These are phyloP conservation scores for Poeciliopsis turneri DNA, from an alignment of 2,797 vertebrate genomes.

Conservation along the genomic window DNA sequence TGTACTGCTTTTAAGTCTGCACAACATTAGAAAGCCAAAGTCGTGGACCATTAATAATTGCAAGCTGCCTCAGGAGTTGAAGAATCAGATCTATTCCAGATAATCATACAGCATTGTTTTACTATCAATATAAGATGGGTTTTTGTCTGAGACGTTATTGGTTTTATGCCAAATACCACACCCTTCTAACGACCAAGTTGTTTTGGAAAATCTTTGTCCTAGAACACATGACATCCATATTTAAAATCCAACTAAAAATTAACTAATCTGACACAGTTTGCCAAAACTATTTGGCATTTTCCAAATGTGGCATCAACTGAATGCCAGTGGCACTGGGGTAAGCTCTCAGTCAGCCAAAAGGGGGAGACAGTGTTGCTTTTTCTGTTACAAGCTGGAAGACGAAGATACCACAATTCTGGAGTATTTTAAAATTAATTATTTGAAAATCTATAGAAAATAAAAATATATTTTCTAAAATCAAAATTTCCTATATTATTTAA, in stretches of 20 bases:
- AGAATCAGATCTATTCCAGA: background rate
- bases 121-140: background rate
- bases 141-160: background rate
- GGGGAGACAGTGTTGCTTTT: slow-evolving; percentile 8
- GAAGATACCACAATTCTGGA: background rate
- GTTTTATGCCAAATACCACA: background rate
- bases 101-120: background rate
- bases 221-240: background rate
- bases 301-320: background rate
- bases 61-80: background rate
- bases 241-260: background rate
- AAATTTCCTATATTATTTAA: background rate
- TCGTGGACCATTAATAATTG: background rate
- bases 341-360: slow-evolving; percentile 1
- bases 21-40: background rate
- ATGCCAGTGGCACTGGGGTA: background rate
- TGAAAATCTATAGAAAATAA: background rate
- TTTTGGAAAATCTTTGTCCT: background rate
- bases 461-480: background rate
- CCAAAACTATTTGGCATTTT: background rate
- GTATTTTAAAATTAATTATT: background rate
- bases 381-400: background rate
- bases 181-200: background rate
- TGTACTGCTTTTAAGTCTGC: background rate
- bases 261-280: background rate